Conservation (phyloP, 2,888 invertebrate species). For the Phengaris arion region DNA sequence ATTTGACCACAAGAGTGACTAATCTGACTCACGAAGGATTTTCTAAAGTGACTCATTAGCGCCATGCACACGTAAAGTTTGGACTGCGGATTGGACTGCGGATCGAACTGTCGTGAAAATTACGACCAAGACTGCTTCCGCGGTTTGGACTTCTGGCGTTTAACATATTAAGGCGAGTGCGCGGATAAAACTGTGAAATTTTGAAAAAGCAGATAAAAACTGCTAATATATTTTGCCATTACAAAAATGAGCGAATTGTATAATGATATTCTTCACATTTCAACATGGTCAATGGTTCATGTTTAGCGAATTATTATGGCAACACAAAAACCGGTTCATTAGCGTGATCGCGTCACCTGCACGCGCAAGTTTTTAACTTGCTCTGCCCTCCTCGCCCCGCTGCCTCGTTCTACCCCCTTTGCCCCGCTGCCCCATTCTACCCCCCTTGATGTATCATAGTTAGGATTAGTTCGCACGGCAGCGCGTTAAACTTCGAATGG, state of each 20-base stretch:
- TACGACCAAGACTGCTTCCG: too few species aligned
- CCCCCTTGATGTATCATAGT: constrained; percentile 23
- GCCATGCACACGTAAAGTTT: too few species aligned
- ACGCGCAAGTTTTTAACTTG: constrained; percentile 23
- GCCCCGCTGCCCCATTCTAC: neutral
- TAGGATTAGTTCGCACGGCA: constrained; percentile 30
- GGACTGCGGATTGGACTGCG: too few species aligned
- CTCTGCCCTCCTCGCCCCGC: neutral
- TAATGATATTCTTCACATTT: too few species aligned
- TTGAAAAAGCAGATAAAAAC: too few species aligned
- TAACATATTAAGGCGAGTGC: too few species aligned
- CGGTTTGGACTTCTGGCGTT: too few species aligned
- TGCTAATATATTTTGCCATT: too few species aligned
- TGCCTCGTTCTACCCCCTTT: neutral
- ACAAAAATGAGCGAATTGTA: too few species aligned
- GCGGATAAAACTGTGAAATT: too few species aligned
- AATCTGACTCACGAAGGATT: neutral
- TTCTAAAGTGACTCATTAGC: neutral
- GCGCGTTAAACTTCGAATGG: constrained; percentile 28
- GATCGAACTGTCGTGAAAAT: too few species aligned
- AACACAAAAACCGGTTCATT: constrained; percentile 38
- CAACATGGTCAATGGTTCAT: neutral
- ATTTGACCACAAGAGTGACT: constrained; percentile 1
- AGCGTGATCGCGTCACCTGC: constrained; percentile 38
- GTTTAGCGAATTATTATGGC: constrained; percentile 34